phyloP scores from a whole-genome alignment of 2,888 invertebrate genomes.

The Sminthurinus aureus region DNA sequence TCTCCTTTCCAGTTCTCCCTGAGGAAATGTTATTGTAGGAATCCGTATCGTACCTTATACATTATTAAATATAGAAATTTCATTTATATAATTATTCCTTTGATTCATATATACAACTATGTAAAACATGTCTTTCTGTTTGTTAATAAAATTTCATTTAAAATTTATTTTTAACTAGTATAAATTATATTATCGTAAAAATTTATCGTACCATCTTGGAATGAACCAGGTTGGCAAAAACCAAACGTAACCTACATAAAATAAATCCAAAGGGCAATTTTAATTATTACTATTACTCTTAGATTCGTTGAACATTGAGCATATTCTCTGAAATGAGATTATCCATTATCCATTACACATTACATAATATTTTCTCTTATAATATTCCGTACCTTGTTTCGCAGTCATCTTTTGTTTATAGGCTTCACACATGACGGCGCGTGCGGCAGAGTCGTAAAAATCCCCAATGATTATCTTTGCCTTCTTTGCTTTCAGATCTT shows the following conservation, averaged over 20 bases:
- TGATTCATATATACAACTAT: no score
- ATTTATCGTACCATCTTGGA: conserved; percentile 71
- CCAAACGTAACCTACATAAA: conserved; percentile 71
- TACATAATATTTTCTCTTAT: no score
- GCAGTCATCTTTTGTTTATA: conserved; percentile 75
- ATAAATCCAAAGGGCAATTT: not conserved
- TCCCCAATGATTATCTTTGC: conserved; percentile 82
- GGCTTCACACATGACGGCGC: conserved; percentile 84
- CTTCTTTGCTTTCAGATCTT: conserved; percentile 71
- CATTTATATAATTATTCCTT: no score
- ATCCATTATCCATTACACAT: no score
- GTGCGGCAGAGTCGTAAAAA: conserved; percentile 71
- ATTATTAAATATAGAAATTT: no score
- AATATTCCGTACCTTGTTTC: conserved; percentile 62
- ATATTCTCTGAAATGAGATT: no score
- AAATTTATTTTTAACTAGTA: no score
- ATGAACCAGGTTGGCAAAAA: conserved; percentile 80
- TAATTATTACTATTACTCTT: not conserved
- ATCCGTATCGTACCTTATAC: conserved; percentile 63
- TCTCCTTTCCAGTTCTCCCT: conserved; percentile 61
- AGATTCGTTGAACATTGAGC: no score
- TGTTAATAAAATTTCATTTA: no score
- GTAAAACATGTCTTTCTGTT: no score
- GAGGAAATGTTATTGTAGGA: conserved; percentile 61
- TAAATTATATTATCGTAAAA: no score